phyloP scores from a whole-genome alignment of 2,888 invertebrate genomes.

The Blastobasis lacticolella region DNA sequence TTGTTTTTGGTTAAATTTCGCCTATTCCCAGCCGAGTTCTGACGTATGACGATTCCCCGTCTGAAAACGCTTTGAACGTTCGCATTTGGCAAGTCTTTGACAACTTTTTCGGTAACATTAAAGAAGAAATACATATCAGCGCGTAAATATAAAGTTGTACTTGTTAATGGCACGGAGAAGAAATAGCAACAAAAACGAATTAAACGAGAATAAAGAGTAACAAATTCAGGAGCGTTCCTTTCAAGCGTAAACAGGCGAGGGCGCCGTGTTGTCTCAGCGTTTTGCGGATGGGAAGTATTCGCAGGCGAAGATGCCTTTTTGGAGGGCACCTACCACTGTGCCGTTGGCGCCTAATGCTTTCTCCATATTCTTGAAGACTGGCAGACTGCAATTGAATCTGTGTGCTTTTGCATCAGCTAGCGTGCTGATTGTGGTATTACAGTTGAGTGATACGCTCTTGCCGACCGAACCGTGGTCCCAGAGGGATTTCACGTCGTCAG shows the following conservation, averaged over 20 bases:
- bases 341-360: conserved; percentile 3
- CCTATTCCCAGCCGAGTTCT: too few species aligned
- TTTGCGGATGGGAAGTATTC: conserved; percentile 29
- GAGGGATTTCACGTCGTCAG: conserved; percentile 14
- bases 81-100: too few species aligned
- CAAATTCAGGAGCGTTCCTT: too few species aligned
- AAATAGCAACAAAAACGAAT: too few species aligned
- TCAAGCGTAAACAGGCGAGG: too few species aligned
- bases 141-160: background rate
- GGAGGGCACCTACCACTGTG: conserved; percentile 18
- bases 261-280: conserved; percentile 15
- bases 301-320: conserved; percentile 33
- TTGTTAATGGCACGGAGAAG: too few species aligned
- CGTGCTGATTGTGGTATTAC: conserved; percentile 21
- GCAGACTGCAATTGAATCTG: conserved; percentile 33
- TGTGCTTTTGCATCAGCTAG: conserved; percentile 15
- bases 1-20: too few species aligned
- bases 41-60: too few species aligned
- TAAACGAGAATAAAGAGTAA: too few species aligned
- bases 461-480: background rate
- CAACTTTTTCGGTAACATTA: conserved; percentile 8
- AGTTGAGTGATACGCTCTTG: conserved; percentile 16
- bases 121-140: conserved; percentile 2
- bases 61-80: too few species aligned
- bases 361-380: conserved; percentile 4